Conservation (phyloP, 1,140 invertebrate species). For the Sipha flava region DNA sequence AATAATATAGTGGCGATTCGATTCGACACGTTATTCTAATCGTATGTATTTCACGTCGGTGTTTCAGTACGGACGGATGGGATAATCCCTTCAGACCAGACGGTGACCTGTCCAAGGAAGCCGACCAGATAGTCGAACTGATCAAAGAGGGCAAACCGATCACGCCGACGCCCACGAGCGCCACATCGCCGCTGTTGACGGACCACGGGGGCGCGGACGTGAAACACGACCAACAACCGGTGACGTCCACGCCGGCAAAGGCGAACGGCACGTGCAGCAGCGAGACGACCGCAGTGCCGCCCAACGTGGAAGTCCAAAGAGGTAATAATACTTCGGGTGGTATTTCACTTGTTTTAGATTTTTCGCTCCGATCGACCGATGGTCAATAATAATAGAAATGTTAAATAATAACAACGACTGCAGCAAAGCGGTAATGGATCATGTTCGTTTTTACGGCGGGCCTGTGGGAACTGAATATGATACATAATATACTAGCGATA, state of each 20-base stretch:
- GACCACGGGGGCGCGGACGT: conserved; percentile 38
- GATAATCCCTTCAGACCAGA: conserved; percentile 96
- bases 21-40: too few relatives aligned
- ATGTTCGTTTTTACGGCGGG: too few relatives aligned
- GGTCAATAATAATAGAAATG: too few relatives aligned
- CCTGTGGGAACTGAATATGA: too few relatives aligned
- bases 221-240: conserved; percentile 29
- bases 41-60: background rate
- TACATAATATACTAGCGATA: too few relatives aligned
- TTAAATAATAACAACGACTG: too few relatives aligned
- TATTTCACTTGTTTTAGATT: too few relatives aligned
- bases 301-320: conserved; percentile 34
- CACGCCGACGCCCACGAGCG: conserved; percentile 52
- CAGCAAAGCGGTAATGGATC: too few relatives aligned
- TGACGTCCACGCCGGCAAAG: conserved; percentile 43
- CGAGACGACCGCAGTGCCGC: conserved; percentile 38
- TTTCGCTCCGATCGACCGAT: too few relatives aligned
- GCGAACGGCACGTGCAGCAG: conserved; percentile 43
- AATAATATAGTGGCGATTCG: too few relatives aligned
- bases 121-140: conserved; percentile 89
- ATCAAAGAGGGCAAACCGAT: conserved; percentile 84
- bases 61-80: conserved; percentile 84
- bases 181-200: conserved; percentile 44
- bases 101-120: conserved; percentile 86
- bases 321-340: conserved; percentile 40